phyloP scores from a whole-genome alignment of 1,140 invertebrate species.

The Teleogryllus occipitalis region DNA sequence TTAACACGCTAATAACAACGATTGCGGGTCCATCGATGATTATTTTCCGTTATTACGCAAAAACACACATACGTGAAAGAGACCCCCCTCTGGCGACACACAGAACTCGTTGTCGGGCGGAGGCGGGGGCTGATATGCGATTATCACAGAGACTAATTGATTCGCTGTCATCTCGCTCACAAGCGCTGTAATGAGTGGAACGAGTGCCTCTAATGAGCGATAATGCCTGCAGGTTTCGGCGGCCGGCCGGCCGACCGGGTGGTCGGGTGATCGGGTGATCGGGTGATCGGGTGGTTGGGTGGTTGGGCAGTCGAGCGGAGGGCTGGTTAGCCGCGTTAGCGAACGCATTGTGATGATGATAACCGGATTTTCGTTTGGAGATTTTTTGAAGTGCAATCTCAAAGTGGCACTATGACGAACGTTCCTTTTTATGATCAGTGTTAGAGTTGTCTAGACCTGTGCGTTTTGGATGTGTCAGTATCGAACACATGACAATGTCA shows the following conservation, averaged over 20 bases:
- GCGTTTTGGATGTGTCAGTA: too few species aligned
- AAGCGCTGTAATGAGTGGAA: neutral
- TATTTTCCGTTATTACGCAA: constrained; percentile 1
- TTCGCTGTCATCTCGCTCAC: constrained; percentile 3
- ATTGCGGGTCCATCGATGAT: neutral
- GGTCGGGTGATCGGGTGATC: neutral
- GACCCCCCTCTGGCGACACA: neutral
- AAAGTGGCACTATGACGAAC: too few species aligned
- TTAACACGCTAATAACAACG: neutral
- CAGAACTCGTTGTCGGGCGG: too few species aligned
- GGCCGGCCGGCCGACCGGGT: too few species aligned
- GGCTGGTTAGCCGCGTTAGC: too few species aligned
- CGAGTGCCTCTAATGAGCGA: neutral
- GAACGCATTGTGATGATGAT: too few species aligned
- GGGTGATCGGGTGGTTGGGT: neutral
- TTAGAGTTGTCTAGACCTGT: too few species aligned
- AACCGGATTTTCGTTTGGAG: too few species aligned
- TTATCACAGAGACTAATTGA: constrained; percentile 5
- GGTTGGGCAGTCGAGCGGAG: neutral
- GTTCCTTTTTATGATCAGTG: too few species aligned
- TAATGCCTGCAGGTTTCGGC: neutral
- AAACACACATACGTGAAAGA: neutral
- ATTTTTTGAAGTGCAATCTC: too few species aligned
- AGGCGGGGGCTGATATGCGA: neutral
- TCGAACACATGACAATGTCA: too few species aligned